Evolutionary conservation across 2,797 vertebrate species (phyloP), one percentile per base, ranked within the genome.

Genomic region (Enteromius radiatus): DNA sequence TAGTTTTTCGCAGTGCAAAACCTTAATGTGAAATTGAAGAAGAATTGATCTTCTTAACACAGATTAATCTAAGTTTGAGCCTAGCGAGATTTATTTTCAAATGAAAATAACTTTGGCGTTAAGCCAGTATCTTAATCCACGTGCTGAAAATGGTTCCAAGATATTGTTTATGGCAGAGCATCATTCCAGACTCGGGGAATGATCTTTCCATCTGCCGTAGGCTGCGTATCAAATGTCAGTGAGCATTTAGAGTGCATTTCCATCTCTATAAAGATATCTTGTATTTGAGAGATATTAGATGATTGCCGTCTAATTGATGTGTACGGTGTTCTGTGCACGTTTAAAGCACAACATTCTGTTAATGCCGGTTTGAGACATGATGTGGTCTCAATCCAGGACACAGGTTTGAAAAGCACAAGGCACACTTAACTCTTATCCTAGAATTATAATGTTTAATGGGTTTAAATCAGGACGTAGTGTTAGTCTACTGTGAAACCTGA

Each of bases 391-490:
- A 80, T 88, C 84, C 84, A 82, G 78, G 80, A 81, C 87, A 88
- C 87, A 84, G 85, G 87, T 86, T 88, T 84, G 75, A 86, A 84
- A 88, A 88, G 87, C 87, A 88, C 87, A 88, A 88, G 76, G 84
- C 78, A 76, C 33, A 56, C 45, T 12, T 73, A 61, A 84, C 76
- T 61, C 75, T 83, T 31, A 81, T 70, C 49, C 38, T 86, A 56
- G 67, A 80, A 76, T 31, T 80, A 43, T 64, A 85, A 69, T 80
- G 63, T 81, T 85, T 21, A 80, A 65, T 78, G 56, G 31, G 56
- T 78, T 78, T 83, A 73, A 76, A 75, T 69, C 28, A 61, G 65
- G 85, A 75, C 41, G 12, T 82, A 79, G 82, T 82, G 70, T 87
- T 85, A 64, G 61, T 80, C 49, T 85, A 23, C 73, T 75, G 59